phyloP scores from a whole-genome alignment of 1,140 invertebrate species.

The Euwallacea fornicatus region DNA sequence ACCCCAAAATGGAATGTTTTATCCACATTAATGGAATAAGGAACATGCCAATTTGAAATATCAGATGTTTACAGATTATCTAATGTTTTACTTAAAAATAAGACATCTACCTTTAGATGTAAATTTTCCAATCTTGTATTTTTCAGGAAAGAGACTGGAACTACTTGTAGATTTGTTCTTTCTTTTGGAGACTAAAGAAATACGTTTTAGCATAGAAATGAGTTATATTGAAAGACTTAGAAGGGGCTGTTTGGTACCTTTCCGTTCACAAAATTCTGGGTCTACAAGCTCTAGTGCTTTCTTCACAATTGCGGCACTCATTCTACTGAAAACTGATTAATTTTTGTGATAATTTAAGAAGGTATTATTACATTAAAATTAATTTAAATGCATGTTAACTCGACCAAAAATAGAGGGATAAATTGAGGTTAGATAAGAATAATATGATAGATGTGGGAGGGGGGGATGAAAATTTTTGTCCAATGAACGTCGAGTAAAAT shows the following conservation, averaged over 20 bases:
- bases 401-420: too few relatives aligned
- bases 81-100: neutral
- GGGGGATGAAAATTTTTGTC: too few relatives aligned
- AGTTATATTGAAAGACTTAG: too few relatives aligned
- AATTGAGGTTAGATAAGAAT: too few relatives aligned
- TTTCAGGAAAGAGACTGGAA: neutral
- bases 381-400: too few relatives aligned
- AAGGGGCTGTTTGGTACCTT: constrained; percentile 1
- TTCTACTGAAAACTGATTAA: constrained; percentile 30
- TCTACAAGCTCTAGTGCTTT: constrained; percentile 57
- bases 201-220: constrained; percentile 10
- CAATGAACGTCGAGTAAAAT: too few relatives aligned
- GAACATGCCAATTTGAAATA: too few relatives aligned
- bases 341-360: neutral
- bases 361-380: too few relatives aligned
- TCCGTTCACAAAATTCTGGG: constrained; percentile 46
- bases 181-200: neutral
- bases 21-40: too few relatives aligned
- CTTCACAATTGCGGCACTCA: constrained; percentile 57
- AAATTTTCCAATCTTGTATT: neutral
- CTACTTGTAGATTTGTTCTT: neutral
- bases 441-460: too few relatives aligned
- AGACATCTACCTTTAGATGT: neutral
- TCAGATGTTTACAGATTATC: too few relatives aligned
- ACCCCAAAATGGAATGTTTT: neutral